Percentiles rank a stretch among this genome's conserved stretches.
phyloP scores from a whole-genome alignment of 2,888 invertebrate genomes.

The Linnaemya tessellans region DNA sequence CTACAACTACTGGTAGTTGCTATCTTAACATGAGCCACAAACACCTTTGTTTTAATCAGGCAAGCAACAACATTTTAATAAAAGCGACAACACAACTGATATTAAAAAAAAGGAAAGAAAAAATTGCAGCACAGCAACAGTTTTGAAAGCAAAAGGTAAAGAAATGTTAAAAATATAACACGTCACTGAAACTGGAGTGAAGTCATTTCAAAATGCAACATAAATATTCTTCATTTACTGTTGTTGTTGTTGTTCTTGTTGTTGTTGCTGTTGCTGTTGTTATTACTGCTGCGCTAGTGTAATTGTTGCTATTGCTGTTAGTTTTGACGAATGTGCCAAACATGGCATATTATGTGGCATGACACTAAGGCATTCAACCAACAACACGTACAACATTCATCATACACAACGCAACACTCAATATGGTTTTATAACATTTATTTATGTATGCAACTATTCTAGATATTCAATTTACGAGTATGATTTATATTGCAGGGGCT shows the following conservation, averaged over 20 bases:
- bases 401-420: conserved; percentile 51
- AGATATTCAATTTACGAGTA: conserved; percentile 12
- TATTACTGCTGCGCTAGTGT: conserved; percentile 28
- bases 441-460: conserved; percentile 39
- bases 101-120: neutral
- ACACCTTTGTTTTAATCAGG: conserved; percentile 61
- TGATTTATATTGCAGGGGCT: neutral
- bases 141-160: conserved; percentile 41
- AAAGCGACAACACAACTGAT: conserved; percentile 49
- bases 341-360: conserved; percentile 70
- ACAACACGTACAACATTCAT: conserved; percentile 47
- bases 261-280: neutral
- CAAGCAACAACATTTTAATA: conserved; percentile 57
- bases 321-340: conserved; percentile 72
- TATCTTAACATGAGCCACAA: conserved; percentile 51
- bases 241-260: conserved; percentile 25
- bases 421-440: conserved; percentile 53
- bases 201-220: conserved; percentile 56
- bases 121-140: conserved; percentile 22
- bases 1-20: neutral
- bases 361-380: conserved; percentile 66
- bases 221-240: conserved; percentile 35
- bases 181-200: conserved; percentile 54
- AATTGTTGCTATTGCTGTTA: conserved; percentile 55
- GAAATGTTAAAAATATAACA: conserved; percentile 63